These are phyloP conservation scores for Coturnix japonica DNA, from an alignment of 2,113 vertebrate genomes.

Conservation along the genomic window DNA sequence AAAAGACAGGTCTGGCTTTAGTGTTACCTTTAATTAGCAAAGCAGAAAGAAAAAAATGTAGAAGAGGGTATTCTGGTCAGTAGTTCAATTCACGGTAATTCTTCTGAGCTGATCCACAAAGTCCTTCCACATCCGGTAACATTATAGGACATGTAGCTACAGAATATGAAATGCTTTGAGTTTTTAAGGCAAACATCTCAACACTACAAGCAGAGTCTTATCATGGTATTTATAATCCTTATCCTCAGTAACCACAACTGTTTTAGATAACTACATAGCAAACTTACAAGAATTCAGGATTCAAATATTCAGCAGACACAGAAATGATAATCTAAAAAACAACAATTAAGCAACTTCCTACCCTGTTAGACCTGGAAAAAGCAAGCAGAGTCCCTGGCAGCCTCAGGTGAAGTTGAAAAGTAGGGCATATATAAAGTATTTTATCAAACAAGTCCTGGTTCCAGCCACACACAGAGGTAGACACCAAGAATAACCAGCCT, in stretches of 20 bases:
- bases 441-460: not conserved
- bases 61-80: not conserved
- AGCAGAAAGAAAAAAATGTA: accelerated
- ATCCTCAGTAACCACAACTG: not conserved
- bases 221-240: not conserved
- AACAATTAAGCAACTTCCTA: accelerated
- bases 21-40: not conserved
- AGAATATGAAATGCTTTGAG: not conserved
- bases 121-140: not conserved
- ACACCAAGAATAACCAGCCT: not conserved
- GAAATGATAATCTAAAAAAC: not conserved
- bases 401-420: not conserved
- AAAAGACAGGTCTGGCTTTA: not conserved
- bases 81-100: not conserved
- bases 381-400: accelerated
- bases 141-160: not conserved
- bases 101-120: not conserved
- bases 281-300: not conserved
- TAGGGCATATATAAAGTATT: not conserved
- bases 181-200: not conserved
- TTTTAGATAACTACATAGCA: not conserved
- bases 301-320: not conserved
- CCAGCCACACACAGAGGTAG: not conserved
- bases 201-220: not conserved
- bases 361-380: not conserved